Base-by-base conservation (phyloP, 1,140 invertebrate genomes). In the Glossosoma conforme region DNA sequence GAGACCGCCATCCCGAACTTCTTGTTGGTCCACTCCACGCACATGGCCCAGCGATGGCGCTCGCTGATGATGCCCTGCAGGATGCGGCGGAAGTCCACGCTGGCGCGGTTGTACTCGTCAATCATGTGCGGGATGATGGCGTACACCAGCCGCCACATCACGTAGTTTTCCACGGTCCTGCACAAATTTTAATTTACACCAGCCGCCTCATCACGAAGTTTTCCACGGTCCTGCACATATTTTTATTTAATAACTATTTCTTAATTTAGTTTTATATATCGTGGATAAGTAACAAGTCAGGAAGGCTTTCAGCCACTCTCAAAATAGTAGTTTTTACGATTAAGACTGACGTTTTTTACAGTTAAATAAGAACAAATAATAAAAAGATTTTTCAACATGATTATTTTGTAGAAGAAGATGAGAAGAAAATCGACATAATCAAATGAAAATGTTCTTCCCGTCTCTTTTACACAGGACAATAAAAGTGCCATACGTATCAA, bases 151-250 rank as follows among this genome's bases (percentile, higher is more conserved):
- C 89, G 72, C 90, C 90, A 93, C 1, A 93, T 66, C 17, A 89
- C 77, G 62, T 92, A 93, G 66, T 93, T 93, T 63, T 91, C 83
- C 6, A 93, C 65, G 0, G 84, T 80, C 47, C 88, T 88, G 65
- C 2, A 63, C 62, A 51, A 48, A 64, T 38, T 10, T 35, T 52
- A 47, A 51, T 8, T 28, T 58, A 56, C 6, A 89, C 80, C 37
- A 93, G 60, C 18, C 89, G 72, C 90, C 90, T 93, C 1, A 93
- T 66, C 17, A 89, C 77, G 62, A 91, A 93, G 66, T 93, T 93
- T 63, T 91, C 83, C 6, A 93, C 65, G 0, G 84, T 80, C 47
- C 88, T 88, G 65, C 2, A 63, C 62, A 51, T 47, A 64, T 38
- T 10, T 35, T 52, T 44, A 51, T 8, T 28, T 58, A 56, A 28